Base-by-base conservation (phyloP, 2,888 invertebrate genomes). In the Resseliella maxima region DNA sequence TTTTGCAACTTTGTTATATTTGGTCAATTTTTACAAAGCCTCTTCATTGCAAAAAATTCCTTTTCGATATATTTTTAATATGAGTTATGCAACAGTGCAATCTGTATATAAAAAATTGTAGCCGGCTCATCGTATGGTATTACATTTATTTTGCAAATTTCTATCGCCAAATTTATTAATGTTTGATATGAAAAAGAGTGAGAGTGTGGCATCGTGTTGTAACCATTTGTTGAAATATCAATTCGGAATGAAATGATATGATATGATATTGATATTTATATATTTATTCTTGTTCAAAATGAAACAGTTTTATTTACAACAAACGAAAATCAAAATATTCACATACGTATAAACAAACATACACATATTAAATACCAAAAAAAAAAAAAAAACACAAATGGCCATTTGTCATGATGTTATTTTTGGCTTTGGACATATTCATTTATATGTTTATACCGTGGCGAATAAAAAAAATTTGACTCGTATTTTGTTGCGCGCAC, bases 341-440 rank as follows among this genome's bases (percentile, higher is more conserved):
- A 31, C 72, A 72, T 24, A 5, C 41, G 12, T 41, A 41, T 12
- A 41, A 12, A 41, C 41, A 8, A 50, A 8, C 21, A 50, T 50
- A 50, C 21, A 50, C 6, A 59, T 50, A 59, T n/a, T 72, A 12
- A 10, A 72, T 72, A 31, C 18, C 31, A 31, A 72, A n/a, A n/a
- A n/a, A n/a, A n/a, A n/a, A n/a, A n/a, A n/a, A n/a, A n/a, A n/a
- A 72, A 72, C 15, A 72, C 72, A 72, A 72, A 72, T 72, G 31
- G 72, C 12, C 72, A 72, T 72, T 72, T 72, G 72, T 72, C 72
- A 35, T 72, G 72, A 72, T 72, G 72, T 72, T 72, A 72, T 72
- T 72, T 72, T 72, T 72, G 72, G 72, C 72, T 2, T 59, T 59
- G 59, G 59, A n/a, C 59, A 59, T n/a, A n/a, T 24, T 59, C 59